A percentile compares a stretch with the other conserved stretches of the same genome.
These are phyloP conservation scores for Aphaenogaster rudis DNA, from an alignment of 1,140 invertebrate genomes.

Conservation along the genomic window DNA sequence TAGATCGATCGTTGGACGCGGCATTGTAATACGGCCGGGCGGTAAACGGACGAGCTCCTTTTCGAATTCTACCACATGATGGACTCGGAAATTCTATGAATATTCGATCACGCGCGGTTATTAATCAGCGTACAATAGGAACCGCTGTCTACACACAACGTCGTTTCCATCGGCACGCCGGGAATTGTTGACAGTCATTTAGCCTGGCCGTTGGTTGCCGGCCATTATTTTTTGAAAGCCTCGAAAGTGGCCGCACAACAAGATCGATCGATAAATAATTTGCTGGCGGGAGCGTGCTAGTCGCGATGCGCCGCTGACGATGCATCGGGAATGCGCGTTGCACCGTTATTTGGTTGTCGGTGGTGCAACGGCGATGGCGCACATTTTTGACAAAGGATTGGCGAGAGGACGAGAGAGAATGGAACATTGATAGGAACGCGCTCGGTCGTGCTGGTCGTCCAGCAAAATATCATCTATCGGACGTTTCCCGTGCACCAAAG, in stretches of 20 bases:
- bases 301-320: conserved; percentile 62
- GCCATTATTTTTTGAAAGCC: conserved; percentile 62
- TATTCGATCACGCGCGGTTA: conserved; percentile 50
- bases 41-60: conserved; percentile 28
- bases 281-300: conserved; percentile 28
- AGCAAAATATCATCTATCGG: conserved; percentile 42
- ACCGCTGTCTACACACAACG: conserved; percentile 48
- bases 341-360: conserved; percentile 48
- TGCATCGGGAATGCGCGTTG: conserved; percentile 56
- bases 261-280: conserved; percentile 77
- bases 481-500: conserved; percentile 25
- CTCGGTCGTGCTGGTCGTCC: conserved; percentile 11
- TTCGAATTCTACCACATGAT: conserved; percentile 18
- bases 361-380: conserved; percentile 17
- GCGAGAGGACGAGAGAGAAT: background rate
- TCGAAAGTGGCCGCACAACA: conserved; percentile 58
- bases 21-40: background rate
- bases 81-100: conserved; percentile 58
- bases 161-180: conserved; percentile 26
- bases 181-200: conserved; percentile 68
- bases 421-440: conserved; percentile 34
- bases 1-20: conserved; percentile 11
- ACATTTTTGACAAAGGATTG: conserved; percentile 51
- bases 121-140: conserved; percentile 53
- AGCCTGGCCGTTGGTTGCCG: conserved; percentile 32